Evolutionary conservation across 2,113 vertebrate species (phyloP), one percentile per base, ranked within the genome.

Genomic region (Cyanoramphus novaezelandiae): DNA sequence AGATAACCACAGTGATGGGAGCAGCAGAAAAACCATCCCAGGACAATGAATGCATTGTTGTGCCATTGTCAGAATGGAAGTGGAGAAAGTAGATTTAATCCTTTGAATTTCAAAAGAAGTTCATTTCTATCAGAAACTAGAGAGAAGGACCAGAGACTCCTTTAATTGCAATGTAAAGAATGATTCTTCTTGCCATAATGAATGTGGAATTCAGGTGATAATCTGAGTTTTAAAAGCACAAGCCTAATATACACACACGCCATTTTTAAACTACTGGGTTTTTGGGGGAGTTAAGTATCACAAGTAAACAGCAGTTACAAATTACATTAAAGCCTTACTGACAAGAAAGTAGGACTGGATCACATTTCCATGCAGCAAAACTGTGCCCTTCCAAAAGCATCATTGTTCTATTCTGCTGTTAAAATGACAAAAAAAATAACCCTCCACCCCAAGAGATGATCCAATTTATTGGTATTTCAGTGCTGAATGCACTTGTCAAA

Each of bases 401-500:
- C 83, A 28, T 70, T 53, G 10, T 14, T 81, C 31, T 47, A 79
- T 83, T 77, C 59, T 84, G 67, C 81, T 88, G 95, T 25, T 90
- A 35, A 90, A 94, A 88, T 80, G 88, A 68, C 64, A 90, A 93
- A 94, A 39, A 93, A 94, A 92, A 86, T 50, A 86, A 29, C 88
- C 79, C 71, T 84, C 90, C 33, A 4, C 92, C 62, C 80, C 82
- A 52, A 57, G 65, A 93, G 92, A 93, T 72, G 60, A 94, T 47
- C 63, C 74, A 67, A 88, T 87, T 93, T 91, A 96, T 91, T 86
- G 82, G 86, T 28, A 46, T 94, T 97, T 83, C 81, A 71, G 85
- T 71, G 70, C 74, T 86, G 74, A 97, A 94, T 52, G 80, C 31
- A 37, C 49, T 77, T 96, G 57, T 95, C 91, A 92, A 88, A 94